A percentile compares a stretch with the other conserved stretches of the same genome.
phyloP scores from a whole-genome alignment of 2,888 invertebrate species.

The Eudemis profundana region DNA sequence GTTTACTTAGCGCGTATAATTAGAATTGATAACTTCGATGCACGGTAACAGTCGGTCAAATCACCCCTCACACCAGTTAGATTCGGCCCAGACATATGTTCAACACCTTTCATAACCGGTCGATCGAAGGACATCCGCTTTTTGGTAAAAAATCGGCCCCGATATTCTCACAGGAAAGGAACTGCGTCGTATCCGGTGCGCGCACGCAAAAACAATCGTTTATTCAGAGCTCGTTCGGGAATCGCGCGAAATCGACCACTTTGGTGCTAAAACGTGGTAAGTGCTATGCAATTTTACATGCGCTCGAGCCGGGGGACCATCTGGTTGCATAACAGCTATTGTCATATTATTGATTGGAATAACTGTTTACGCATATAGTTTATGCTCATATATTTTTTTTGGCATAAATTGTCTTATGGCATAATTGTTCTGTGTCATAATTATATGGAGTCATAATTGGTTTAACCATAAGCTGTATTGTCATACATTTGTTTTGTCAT shows the following conservation, averaged over 20 bases:
- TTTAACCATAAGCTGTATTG: too few species aligned
- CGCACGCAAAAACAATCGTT: conserved; percentile 81
- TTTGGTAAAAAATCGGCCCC: conserved; percentile 81
- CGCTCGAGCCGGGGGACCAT: too few species aligned
- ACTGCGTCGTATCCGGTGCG: conserved; percentile 82
- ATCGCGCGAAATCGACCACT: conserved; percentile 28
- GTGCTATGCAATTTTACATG: neutral
- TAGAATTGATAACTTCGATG: too few species aligned
- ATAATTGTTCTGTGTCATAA: too few species aligned
- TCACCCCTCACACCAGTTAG: conserved; percentile 55
- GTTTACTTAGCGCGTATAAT: too few species aligned
- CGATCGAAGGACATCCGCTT: conserved; percentile 84
- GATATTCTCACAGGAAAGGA: conserved; percentile 85
- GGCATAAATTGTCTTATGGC: too few species aligned
- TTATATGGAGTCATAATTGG: too few species aligned
- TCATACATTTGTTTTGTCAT: too few species aligned
- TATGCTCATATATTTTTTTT: too few species aligned
- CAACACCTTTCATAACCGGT: conserved; percentile 85
- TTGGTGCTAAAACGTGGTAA: neutral
- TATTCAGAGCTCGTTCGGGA: conserved; percentile 56
- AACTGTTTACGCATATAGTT: too few species aligned
- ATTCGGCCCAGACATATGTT: conserved; percentile 81
- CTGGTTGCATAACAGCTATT: too few species aligned
- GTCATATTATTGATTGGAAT: too few species aligned
- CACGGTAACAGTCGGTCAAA: conserved; percentile 47